These are phyloP conservation scores for Platyscapa corneri DNA, from an alignment of 1,140 invertebrate species.

Conservation along the genomic window DNA sequence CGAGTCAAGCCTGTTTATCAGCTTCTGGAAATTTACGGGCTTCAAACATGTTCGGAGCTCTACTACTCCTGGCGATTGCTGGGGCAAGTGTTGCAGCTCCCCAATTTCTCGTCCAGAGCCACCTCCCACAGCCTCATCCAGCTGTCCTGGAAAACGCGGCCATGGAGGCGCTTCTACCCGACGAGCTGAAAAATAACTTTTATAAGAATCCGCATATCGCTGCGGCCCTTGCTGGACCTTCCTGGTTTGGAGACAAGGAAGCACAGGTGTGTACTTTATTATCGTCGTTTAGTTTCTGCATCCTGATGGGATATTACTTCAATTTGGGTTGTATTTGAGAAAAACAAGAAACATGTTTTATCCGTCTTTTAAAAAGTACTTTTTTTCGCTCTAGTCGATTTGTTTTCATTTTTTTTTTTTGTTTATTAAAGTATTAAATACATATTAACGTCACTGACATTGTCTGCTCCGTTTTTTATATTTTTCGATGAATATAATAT, in stretches of 20 bases:
- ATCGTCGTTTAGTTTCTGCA: too few relatives aligned
- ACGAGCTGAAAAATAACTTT: slow-evolving; percentile 81
- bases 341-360: too few relatives aligned
- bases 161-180: slow-evolving; percentile 77
- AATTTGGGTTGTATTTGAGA: too few relatives aligned
- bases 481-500: too few relatives aligned
- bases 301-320: too few relatives aligned
- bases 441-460: too few relatives aligned
- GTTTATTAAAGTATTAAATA: too few relatives aligned
- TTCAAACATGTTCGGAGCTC: slow-evolving; percentile 1
- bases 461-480: too few relatives aligned
- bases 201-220: slow-evolving; percentile 85
- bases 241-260: slow-evolving; percentile 84
- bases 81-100: slow-evolving; percentile 59
- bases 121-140: slow-evolving; percentile 72
- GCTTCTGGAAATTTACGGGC: neutral
- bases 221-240: slow-evolving; percentile 81
- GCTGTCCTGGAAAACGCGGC: slow-evolving; percentile 77
- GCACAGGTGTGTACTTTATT: slow-evolving; percentile 71
- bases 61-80: neutral
- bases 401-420: too few relatives aligned
- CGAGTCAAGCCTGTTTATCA: neutral
- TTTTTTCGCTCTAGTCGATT: too few relatives aligned
- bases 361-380: too few relatives aligned
- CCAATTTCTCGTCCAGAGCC: slow-evolving; percentile 57